Conservation (phyloP, 2,888 invertebrate species). For the Drosophila paramelanica region DNA sequence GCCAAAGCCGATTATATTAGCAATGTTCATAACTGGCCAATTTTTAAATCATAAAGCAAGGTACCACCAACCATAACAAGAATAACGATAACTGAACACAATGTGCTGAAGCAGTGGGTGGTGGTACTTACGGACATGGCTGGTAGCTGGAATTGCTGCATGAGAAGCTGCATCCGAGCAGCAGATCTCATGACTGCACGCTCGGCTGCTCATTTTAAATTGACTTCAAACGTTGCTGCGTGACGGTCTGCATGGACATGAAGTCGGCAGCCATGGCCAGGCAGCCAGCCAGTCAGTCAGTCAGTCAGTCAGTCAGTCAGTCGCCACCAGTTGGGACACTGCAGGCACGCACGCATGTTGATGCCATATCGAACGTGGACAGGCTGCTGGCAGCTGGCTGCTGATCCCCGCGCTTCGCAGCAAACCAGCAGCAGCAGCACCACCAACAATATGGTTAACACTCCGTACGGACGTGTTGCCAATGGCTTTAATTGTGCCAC, state of each 20-base stretch:
- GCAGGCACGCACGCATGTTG: conserved; percentile 74
- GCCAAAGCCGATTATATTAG: conserved; percentile 75
- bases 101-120: not conserved
- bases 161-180: conserved; percentile 17
- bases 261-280: conserved; percentile 19
- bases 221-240: conserved; percentile 81
- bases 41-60: conserved; percentile 70
- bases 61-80: conserved; percentile 62
- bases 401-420: not conserved
- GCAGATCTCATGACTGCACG: conserved; percentile 79
- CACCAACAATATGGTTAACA: conserved; percentile 72
- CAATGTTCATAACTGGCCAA: conserved; percentile 70
- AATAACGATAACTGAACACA: conserved; percentile 63
- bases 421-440: conserved; percentile 5
- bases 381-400: conserved; percentile 40
- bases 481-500: conserved; percentile 69
- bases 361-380: conserved; percentile 74
- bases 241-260: conserved; percentile 76
- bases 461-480: conserved; percentile 44
- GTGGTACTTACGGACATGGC: not conserved
- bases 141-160: not conserved
- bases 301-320: not conserved
- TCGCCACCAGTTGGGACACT: conserved; percentile 32
- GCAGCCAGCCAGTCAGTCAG: conserved; percentile 1
- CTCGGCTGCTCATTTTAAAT: conserved; percentile 81